A percentile compares a stretch with the other conserved stretches of the same genome.
These are phyloP conservation scores for Cryptomyrus ogoouensis DNA, from an alignment of 2,113 vertebrate species.

Conservation along the genomic window DNA sequence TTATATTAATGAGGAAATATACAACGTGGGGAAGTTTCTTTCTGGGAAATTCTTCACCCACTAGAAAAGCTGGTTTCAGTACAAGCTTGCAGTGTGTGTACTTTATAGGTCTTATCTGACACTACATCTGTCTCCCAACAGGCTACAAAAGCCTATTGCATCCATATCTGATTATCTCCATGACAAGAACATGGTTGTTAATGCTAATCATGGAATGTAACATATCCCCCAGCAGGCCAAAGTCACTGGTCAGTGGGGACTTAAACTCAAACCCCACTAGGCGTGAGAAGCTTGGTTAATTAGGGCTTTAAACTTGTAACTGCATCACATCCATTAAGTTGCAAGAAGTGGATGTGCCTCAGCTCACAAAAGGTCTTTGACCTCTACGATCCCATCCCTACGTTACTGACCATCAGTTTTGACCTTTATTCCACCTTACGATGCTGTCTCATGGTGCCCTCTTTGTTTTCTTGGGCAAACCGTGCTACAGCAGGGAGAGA, in stretches of 20 bases:
- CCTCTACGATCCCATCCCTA: background rate
- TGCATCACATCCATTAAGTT: background rate
- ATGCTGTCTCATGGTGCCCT: background rate
- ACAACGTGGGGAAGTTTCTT: slow-evolving; percentile 18
- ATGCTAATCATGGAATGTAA: background rate
- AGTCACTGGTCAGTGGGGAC: background rate
- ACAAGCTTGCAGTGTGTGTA: slow-evolving; percentile 10
- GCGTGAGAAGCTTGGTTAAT: background rate
- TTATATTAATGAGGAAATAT: slow-evolving; percentile 29
- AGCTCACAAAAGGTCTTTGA: background rate
- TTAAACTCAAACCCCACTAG: background rate
- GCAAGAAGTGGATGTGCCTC: background rate
- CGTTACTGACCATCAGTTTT: background rate
- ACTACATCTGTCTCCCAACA: slow-evolving; percentile 64
- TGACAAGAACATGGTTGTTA: background rate
- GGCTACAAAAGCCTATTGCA: slow-evolving; percentile 40
- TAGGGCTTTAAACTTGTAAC: background rate
- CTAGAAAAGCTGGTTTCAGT: slow-evolving; percentile 24
- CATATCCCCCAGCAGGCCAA: background rate
- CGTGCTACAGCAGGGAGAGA: background rate
- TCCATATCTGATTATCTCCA: slow-evolving; percentile 39
- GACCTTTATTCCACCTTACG: background rate
- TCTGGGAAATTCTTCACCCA: slow-evolving; percentile 15
- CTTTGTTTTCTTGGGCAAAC: background rate
- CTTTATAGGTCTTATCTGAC: slow-evolving; percentile 53